These are phyloP conservation scores for Eupeodes latifasciatus DNA, from an alignment of 2,888 invertebrate species.

Conservation along the genomic window DNA sequence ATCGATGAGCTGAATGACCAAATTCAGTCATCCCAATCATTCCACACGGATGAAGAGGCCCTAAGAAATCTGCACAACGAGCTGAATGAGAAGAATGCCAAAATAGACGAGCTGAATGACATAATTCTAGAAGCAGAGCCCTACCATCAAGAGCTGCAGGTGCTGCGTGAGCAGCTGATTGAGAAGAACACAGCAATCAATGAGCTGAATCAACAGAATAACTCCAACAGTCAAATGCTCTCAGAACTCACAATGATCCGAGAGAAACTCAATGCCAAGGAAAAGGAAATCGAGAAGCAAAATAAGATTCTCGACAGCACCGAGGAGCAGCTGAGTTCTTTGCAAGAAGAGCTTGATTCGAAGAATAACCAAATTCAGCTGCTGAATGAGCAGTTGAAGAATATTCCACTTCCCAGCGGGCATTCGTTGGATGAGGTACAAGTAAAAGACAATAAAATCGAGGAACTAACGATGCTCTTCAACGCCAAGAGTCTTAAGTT, in stretches of 20 bases:
- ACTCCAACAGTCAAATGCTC: slow-evolving; percentile 28
- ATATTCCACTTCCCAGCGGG: slow-evolving; percentile 46
- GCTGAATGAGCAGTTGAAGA: slow-evolving; percentile 83
- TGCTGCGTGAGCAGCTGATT: slow-evolving; percentile 39
- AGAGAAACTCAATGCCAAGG: slow-evolving; percentile 55
- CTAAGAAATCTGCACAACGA: slow-evolving; percentile 36
- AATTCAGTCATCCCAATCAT: slow-evolving; percentile 16
- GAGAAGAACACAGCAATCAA: slow-evolving; percentile 47
- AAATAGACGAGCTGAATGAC: slow-evolving; percentile 45
- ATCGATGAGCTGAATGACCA: slow-evolving; percentile 11
- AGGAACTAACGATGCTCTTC: slow-evolving; percentile 85
- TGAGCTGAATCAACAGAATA: slow-evolving; percentile 54
- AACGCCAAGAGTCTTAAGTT: slow-evolving; percentile 85
- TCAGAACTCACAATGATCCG: slow-evolving; percentile 47
- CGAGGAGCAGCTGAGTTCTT: slow-evolving; percentile 64
- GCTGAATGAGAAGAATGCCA: slow-evolving; percentile 58
- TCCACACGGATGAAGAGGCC: slow-evolving; percentile 25
- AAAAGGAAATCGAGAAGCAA: slow-evolving; percentile 62
- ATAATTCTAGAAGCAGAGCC: slow-evolving; percentile 25
- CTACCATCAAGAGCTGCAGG: slow-evolving; percentile 26
- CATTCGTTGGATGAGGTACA: slow-evolving; percentile 21
- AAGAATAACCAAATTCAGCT: slow-evolving; percentile 84
- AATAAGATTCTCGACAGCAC: slow-evolving; percentile 58
- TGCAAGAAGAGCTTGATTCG: slow-evolving; percentile 84
- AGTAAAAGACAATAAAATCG: slow-evolving; percentile 82